These are phyloP conservation scores for Nasonia oneida DNA, from an alignment of 2,888 invertebrate genomes.

Conservation along the genomic window DNA sequence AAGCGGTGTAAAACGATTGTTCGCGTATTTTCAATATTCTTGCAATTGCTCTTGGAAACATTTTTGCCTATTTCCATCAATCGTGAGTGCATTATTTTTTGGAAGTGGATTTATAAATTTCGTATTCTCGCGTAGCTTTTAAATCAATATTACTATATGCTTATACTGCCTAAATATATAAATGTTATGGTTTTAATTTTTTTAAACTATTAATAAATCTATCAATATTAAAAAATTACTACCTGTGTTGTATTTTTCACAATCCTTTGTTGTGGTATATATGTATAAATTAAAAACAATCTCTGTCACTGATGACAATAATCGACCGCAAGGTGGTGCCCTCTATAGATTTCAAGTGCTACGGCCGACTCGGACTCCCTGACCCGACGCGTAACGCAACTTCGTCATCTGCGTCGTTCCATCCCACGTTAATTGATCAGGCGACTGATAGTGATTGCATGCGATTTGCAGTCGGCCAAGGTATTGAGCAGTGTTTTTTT, in stretches of 20 bases:
- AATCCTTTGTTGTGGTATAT: not conserved
- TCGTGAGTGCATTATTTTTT: conserved; percentile 8
- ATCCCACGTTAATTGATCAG: conserved; percentile 57
- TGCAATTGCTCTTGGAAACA: not conserved
- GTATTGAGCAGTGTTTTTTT: conserved; percentile 30
- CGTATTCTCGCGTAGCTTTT: not conserved
- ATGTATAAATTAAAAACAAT: not conserved
- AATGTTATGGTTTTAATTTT: conserved; percentile 32
- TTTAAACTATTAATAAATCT: conserved; percentile 42
- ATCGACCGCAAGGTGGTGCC: conserved; percentile 37
- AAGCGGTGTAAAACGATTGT: conserved; percentile 11
- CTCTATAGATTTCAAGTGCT: conserved; percentile 15
- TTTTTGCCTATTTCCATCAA: not conserved
- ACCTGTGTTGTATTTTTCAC: not conserved
- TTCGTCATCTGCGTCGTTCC: conserved; percentile 56
- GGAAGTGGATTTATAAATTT: not conserved
- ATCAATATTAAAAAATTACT: conserved; percentile 34
- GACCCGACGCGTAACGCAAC: not conserved
- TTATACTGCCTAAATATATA: conserved; percentile 40
- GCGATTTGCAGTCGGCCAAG: conserved; percentile 58
- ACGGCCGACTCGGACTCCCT: too few species aligned
- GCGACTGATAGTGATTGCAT: conserved; percentile 55
- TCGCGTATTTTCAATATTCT: conserved; percentile 4
- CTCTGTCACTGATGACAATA: not conserved
- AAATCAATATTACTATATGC: conserved; percentile 34